A percentile compares a stretch with the other conserved stretches of the same genome.
Conservation (phyloP, 2,888 invertebrate genomes). For the Xestia xanthographa region DNA sequence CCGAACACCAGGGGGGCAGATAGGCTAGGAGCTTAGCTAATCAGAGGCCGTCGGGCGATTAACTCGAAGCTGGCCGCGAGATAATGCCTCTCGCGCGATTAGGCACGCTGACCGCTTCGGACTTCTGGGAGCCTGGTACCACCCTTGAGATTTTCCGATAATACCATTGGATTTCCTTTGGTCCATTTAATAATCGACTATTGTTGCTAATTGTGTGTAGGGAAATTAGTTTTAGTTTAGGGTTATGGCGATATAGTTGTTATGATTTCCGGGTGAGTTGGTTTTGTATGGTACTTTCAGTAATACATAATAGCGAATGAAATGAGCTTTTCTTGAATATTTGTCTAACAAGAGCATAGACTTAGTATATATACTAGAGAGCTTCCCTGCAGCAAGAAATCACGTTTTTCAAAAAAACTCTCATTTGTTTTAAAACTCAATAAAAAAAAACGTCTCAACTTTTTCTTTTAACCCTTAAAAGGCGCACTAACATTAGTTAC, state of each 20-base stretch:
- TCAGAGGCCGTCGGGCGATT: constrained; percentile 87
- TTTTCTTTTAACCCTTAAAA: constrained; percentile 9
- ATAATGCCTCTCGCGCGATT: constrained; percentile 89
- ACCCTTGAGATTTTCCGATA: constrained; percentile 78
- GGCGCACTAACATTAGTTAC: constrained; percentile 9
- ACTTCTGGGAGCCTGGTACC: constrained; percentile 80
- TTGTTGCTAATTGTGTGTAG: constrained; percentile 66
- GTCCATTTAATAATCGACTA: constrained; percentile 74
- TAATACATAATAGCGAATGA: not conserved
- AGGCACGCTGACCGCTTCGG: constrained; percentile 86
- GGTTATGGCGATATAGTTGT: constrained; percentile 37
- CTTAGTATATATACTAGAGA: no score
- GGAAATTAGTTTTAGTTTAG: constrained; percentile 65
- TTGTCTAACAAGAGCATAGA: not conserved
- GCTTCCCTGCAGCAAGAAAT: not conserved
- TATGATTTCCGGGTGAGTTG: constrained; percentile 56
- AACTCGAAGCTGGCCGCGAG: constrained; percentile 83
- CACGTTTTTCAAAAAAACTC: not conserved
- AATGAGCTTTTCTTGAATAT: not conserved
- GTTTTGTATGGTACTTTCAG: constrained; percentile 33
- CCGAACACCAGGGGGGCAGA: constrained; percentile 83
- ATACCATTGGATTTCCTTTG: constrained; percentile 74
- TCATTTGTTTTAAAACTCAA: not conserved
- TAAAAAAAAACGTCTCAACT: not conserved
- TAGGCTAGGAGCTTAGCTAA: constrained; percentile 87